Evolutionary conservation across 1,140 invertebrate species (phyloP).

Genomic region (Akabosia matsudoensis): DNA sequence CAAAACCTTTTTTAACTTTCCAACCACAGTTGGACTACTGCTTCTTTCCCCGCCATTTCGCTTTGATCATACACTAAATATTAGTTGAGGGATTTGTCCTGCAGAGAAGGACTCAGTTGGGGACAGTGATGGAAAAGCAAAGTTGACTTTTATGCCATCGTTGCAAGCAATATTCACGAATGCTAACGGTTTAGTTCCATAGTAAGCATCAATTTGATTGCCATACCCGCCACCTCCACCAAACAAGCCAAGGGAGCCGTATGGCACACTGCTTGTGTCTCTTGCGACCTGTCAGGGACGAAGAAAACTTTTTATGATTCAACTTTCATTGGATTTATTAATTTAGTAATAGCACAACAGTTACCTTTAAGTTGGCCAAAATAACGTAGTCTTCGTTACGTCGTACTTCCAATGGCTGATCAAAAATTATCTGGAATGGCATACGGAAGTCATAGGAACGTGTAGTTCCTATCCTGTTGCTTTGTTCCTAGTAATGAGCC

Average conservation of each 20-base stretch:
- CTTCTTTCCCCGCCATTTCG: background rate
- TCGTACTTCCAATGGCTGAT: slow-evolving; percentile 37
- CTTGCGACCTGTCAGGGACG: background rate
- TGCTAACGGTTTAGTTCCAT: slow-evolving; percentile 37
- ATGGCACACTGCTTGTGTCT: slow-evolving; percentile 4
- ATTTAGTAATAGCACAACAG: too few species aligned
- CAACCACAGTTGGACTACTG: too few species aligned
- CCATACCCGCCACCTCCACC: slow-evolving; percentile 25
- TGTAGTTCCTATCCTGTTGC: slow-evolving; percentile 35
- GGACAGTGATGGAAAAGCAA: slow-evolving; percentile 36
- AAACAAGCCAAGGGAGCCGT: background rate
- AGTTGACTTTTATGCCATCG: slow-evolving; percentile 42
- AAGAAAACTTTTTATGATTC: background rate
- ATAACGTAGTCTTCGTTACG: slow-evolving; percentile 41
- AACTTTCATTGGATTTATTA: background rate
- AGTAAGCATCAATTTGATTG: slow-evolving; percentile 43
- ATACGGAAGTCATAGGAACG: slow-evolving; percentile 44
- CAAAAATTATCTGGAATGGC: slow-evolving; percentile 45
- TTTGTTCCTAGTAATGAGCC: slow-evolving; percentile 11
- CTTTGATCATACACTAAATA: slow-evolving; percentile 31
- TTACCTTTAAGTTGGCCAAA: slow-evolving; percentile 34
- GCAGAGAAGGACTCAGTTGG: slow-evolving; percentile 30
- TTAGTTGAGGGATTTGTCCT: slow-evolving; percentile 44
- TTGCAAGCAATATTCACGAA: slow-evolving; percentile 31
- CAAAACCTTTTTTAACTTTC: too few species aligned